Conservation (phyloP, 2,888 invertebrate species). For the Calameuta idolon region DNA sequence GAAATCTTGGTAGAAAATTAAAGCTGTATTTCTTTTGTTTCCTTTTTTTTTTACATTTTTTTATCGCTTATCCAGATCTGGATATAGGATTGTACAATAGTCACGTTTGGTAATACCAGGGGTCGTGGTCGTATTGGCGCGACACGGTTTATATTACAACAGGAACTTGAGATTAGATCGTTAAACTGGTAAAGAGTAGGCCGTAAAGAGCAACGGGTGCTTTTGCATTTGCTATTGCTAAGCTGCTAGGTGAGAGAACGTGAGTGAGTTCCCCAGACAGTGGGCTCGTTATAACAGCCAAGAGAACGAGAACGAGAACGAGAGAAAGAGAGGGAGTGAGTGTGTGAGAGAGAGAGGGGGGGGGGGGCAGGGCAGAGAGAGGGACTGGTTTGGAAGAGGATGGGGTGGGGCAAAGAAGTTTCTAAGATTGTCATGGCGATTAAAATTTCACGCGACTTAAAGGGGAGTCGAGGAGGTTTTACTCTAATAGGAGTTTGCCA, state of each 20-base stretch:
- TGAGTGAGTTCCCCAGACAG: not conserved
- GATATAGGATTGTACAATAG: not conserved
- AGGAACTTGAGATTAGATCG: not conserved
- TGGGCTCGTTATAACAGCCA: not conserved
- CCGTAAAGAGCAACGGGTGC: not conserved
- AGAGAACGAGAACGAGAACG: conserved; percentile 14
- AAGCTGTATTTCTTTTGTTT: not conserved
- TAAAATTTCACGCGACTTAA: conserved; percentile 37
- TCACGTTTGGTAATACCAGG: not conserved
- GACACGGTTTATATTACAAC: not conserved
- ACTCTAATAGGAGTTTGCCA: conserved; percentile 34
- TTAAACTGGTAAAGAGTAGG: not conserved
- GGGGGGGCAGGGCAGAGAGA: too few relatives aligned
- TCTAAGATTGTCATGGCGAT: conserved; percentile 33
- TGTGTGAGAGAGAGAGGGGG: not conserved
- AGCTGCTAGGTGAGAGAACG: not conserved
- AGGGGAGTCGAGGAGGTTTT: conserved; percentile 20
- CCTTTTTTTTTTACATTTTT: not conserved
- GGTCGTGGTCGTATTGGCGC: not conserved
- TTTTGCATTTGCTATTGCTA: not conserved
- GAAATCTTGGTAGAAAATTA: not conserved
- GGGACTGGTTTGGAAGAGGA: not conserved
- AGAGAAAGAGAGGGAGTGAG: conserved; percentile 17
- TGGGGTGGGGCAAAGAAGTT: conserved; percentile 5
- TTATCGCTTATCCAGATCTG: not conserved